Base-by-base conservation (phyloP, 1,140 invertebrate species). In the Reticulitermes speratus region DNA sequence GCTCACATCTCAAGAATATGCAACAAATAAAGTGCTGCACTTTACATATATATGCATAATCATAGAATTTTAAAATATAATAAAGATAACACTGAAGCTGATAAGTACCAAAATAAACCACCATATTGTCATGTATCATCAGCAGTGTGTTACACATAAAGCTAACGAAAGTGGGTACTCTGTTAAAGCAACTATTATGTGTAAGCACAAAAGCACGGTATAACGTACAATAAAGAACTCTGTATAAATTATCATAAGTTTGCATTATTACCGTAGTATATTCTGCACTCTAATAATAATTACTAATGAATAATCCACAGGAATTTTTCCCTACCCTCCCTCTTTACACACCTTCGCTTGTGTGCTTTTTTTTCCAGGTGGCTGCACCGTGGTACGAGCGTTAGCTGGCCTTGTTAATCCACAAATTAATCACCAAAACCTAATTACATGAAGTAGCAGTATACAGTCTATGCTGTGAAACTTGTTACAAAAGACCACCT, bases 371-470 rank as follows among this genome's bases (percentile, higher is more conserved):
- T 75, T 75, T 75, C 59, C n/a, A 30, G 25, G n/a, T 75, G 9
- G 65, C 14, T 30, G 65, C 11, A 7, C 14, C 6, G 65, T 75
- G 65, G 65, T 9, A 30, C 25, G 65, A 75, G 65, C 25, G n/a
- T 30, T 75, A 75, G 65, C 25, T 14, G 9, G 65, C n/a, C 65
- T 75, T 75, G 65, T 75, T 75, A 75, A 75, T 75, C 59, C 65
- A 75, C 65, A 75, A 65, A 75, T 75, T 75, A 75, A 75, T 75
- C 65, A 75, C 65, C 14, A 75, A 75, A 75, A 21, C 65, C 65
- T 30, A 75, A 75, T 75, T 75, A 75, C 65, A 75, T 75, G n/a
- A 75, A 75, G n/a, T 75, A 75, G 65, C 65, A 75, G 25, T 75
- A 30, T 75, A 75, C n/a, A 75, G 65, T 75, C n/a, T 75, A 75